phyloP scores from a whole-genome alignment of 2,113 vertebrate genomes.

The Notiomystis cincta region DNA sequence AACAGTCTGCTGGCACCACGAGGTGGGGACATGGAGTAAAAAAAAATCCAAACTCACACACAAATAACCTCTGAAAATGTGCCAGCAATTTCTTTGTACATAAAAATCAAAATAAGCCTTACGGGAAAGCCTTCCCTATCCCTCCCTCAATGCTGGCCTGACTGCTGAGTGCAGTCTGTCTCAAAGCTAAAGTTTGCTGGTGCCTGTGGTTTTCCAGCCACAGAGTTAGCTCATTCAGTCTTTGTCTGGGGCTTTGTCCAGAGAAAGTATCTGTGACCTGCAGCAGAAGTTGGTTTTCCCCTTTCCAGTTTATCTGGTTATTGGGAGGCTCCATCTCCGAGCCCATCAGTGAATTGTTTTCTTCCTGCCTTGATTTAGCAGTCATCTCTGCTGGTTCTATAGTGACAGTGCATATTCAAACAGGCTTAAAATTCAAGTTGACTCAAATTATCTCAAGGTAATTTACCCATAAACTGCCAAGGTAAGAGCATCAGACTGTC shows the following conservation, averaged over 20 bases:
- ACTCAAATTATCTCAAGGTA: not conserved
- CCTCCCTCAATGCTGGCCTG: not conserved
- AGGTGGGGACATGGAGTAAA: not conserved
- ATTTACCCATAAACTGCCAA: not conserved
- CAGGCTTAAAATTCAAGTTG: not conserved
- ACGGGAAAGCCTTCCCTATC: not conserved
- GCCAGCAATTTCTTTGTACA: not conserved
- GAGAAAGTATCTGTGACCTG: not conserved
- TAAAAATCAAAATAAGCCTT: not conserved
- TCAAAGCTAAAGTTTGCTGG: not conserved
- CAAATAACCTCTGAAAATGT: not conserved
- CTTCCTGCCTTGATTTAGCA: not conserved
- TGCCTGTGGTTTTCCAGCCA: not conserved
- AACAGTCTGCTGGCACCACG: not conserved
- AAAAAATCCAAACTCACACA: not conserved
- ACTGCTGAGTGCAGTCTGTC: not conserved
- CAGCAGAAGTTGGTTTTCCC: not conserved
- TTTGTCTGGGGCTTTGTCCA: not conserved
- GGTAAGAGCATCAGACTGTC: not conserved
- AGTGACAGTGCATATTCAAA: not conserved
- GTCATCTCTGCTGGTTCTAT: not conserved
- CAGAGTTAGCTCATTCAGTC: not conserved
- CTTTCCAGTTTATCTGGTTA: not conserved
- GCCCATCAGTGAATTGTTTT: not conserved
- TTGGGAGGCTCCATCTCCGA: not conserved